Evolutionary conservation across 2,797 vertebrate species (phyloP).

Genomic region (Sebastes hubbsi): DNA sequence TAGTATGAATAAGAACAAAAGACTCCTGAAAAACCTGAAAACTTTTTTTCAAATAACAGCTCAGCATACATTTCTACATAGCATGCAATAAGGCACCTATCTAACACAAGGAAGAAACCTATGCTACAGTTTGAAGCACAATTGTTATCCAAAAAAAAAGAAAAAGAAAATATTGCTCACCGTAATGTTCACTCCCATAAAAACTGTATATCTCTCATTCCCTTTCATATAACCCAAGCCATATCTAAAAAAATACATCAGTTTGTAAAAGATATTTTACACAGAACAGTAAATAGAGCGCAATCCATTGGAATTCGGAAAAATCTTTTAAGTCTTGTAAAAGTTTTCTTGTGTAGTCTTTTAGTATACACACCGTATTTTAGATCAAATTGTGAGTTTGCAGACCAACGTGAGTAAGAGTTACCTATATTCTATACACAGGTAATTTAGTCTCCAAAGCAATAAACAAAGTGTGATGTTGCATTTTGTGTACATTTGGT

Average conservation of each 20-base stretch:
- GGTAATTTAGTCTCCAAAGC: slow-evolving; percentile 71
- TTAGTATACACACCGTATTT: slow-evolving; percentile 78
- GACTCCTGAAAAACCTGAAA: slow-evolving; percentile 75
- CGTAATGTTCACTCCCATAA: slow-evolving; percentile 84
- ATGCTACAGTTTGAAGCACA: slow-evolving; percentile 87
- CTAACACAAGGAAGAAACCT: slow-evolving; percentile 89
- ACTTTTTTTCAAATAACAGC: slow-evolving; percentile 77
- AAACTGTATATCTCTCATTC: slow-evolving; percentile 81
- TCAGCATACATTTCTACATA: slow-evolving; percentile 87
- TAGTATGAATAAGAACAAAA: slow-evolving; percentile 83
- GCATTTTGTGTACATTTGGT: slow-evolving; percentile 71
- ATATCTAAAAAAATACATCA: slow-evolving; percentile 88
- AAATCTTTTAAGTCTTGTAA: slow-evolving; percentile 69
- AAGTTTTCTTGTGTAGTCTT: slow-evolving; percentile 64
- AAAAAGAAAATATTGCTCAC: slow-evolving; percentile 79
- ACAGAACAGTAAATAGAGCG: slow-evolving; percentile 83
- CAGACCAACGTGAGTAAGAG: slow-evolving; percentile 69
- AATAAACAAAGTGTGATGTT: slow-evolving; percentile 67
- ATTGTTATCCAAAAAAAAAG: slow-evolving; percentile 76
- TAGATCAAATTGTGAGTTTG: slow-evolving; percentile 71
- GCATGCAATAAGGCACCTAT: slow-evolving; percentile 91
- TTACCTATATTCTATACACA: slow-evolving; percentile 78
- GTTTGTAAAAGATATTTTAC: slow-evolving; percentile 87
- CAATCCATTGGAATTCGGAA: slow-evolving; percentile 73
- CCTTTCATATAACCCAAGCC: slow-evolving; percentile 85